These are phyloP conservation scores for Zosterops pallidus DNA, from an alignment of 2,113 vertebrate genomes.

Conservation along the genomic window DNA sequence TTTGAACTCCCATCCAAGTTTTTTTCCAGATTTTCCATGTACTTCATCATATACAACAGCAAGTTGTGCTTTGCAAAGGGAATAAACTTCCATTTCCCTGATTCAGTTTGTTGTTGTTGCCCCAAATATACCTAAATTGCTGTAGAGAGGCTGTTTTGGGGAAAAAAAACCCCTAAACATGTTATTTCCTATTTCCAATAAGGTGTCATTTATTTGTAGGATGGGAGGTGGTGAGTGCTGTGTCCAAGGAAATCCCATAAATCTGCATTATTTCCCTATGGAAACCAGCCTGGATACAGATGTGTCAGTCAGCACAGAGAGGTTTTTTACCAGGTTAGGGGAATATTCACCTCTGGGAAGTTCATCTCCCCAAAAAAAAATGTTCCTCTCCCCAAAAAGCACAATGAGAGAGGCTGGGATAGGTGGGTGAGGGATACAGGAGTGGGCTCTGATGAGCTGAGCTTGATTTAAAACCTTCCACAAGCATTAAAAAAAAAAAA, in stretches of 20 bases:
- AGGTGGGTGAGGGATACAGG: background rate
- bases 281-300: background rate
- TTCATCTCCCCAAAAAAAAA: background rate
- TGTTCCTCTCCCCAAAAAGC: background rate
- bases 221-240: background rate
- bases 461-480: background rate
- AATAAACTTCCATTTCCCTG: background rate
- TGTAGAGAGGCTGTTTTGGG: background rate
- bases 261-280: background rate
- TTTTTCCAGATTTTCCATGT: background rate
- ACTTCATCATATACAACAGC: constrained; percentile 19
- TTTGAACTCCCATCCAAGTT: constrained; percentile 70
- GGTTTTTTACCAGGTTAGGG: background rate
- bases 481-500: background rate
- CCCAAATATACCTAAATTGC: background rate
- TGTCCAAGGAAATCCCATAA: background rate
- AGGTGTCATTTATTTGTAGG: background rate
- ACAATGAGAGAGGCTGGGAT: fast-evolving
- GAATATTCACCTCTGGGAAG: background rate
- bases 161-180: background rate
- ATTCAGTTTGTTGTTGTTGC: background rate
- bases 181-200: background rate
- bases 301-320: background rate
- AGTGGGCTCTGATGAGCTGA: fast-evolving
- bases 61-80: background rate